These are phyloP conservation scores for Drosophila pullipes DNA, from an alignment of 2,888 invertebrate genomes.

Conservation along the genomic window DNA sequence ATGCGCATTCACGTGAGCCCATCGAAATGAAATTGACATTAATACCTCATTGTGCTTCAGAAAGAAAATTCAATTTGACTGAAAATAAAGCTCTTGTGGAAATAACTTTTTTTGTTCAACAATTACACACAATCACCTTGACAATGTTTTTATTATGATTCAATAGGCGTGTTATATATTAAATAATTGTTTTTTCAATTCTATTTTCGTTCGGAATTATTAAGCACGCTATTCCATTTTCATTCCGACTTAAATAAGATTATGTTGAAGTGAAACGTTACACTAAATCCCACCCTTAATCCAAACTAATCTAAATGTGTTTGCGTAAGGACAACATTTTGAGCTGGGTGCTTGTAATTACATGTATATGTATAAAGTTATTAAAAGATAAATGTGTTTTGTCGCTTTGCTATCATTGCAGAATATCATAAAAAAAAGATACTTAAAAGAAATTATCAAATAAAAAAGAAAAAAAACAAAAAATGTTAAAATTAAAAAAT, in stretches of 20 bases:
- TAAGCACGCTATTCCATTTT: background rate
- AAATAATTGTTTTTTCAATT: background rate
- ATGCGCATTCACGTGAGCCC: background rate
- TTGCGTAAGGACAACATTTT: background rate
- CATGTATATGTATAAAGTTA: background rate
- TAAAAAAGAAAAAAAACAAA: slow-evolving; percentile 34
- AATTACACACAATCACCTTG: background rate
- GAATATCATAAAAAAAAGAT: slow-evolving; percentile 1
- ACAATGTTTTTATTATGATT: background rate
- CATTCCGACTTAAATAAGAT: background rate
- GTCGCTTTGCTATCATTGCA: slow-evolving; percentile 11
- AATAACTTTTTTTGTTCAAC: background rate
- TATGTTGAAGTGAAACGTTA: background rate
- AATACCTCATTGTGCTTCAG: background rate
- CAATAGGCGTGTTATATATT: background rate
- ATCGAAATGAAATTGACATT: background rate
- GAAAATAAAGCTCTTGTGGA: background rate
- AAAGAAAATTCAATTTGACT: background rate
- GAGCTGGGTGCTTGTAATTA: background rate
- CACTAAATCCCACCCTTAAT: background rate
- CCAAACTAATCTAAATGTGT: background rate
- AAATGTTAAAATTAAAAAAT: slow-evolving; percentile 28
- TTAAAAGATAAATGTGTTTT: background rate
- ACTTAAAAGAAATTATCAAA: slow-evolving; percentile 25
- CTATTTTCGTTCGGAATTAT: background rate